phyloP scores from a whole-genome alignment of 2,797 vertebrate genomes.

The Glyptemys insculpta region DNA sequence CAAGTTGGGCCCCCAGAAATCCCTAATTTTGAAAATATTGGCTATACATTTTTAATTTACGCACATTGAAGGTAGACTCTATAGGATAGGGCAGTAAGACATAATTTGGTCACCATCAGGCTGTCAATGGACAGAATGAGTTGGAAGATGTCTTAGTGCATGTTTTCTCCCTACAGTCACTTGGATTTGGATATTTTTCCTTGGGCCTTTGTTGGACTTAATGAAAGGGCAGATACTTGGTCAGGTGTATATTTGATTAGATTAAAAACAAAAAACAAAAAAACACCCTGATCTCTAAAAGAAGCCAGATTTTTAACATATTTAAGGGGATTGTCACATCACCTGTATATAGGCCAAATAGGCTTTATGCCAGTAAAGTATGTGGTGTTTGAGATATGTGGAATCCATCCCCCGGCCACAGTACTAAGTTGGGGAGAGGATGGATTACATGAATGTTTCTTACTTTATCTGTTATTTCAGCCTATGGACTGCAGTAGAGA shows the following conservation, averaged over 20 bases:
- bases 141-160: accelerated
- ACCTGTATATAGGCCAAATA: no score
- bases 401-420: background rate
- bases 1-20: background rate
- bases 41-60: background rate
- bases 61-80: accelerated
- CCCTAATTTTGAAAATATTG: background rate
- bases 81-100: background rate
- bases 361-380: background rate
- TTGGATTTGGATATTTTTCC: background rate
- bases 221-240: background rate
- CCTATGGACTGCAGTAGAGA: background rate
- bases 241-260: background rate
- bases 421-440: background rate
- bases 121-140: no score
- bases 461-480: background rate
- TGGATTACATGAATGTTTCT: background rate
- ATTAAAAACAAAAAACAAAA: no score
- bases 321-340: no score
- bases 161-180: background rate
- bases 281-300: background rate
- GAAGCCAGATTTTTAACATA: background rate
- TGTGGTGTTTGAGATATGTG: background rate
- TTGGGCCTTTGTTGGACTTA: background rate
- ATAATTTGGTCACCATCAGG: background rate